phyloP scores from a whole-genome alignment of 2,113 vertebrate genomes.

The Labeo catla region DNA sequence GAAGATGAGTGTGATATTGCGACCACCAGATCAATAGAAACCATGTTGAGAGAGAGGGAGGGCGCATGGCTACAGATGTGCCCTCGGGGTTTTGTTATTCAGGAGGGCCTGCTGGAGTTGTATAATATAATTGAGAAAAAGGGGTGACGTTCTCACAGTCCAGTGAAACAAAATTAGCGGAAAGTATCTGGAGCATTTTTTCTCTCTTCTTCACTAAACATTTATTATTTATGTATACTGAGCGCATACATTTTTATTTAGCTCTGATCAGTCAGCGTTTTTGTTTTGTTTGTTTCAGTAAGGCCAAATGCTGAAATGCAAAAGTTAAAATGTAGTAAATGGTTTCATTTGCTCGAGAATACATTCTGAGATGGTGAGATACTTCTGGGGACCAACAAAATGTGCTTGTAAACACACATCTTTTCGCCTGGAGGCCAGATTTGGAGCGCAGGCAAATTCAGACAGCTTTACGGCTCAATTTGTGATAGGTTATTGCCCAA shows the following conservation, averaged over 20 bases:
- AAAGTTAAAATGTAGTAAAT: constrained; percentile 15
- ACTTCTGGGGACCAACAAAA: background rate
- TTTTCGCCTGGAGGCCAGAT: constrained; percentile 16
- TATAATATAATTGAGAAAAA: constrained; percentile 52
- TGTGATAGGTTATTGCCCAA: constrained; percentile 48
- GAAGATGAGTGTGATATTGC: constrained; percentile 57
- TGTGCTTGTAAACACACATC: constrained; percentile 22
- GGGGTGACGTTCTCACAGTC: constrained; percentile 28
- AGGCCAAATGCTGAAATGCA: background rate
- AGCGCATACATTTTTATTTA: background rate
- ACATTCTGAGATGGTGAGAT: constrained; percentile 9
- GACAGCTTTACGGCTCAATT: constrained; percentile 47
- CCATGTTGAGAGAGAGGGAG: constrained; percentile 51
- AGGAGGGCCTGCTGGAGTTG: constrained; percentile 44
- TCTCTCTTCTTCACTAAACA: background rate
- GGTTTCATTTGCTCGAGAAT: background rate
- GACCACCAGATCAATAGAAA: constrained; percentile 53
- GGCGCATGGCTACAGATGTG: constrained; percentile 37
- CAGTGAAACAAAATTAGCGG: constrained; percentile 16
- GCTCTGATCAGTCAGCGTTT: background rate
- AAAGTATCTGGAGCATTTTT: background rate
- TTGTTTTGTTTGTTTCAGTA: background rate
- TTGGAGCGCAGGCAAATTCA: constrained; percentile 38
- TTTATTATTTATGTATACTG: background rate
- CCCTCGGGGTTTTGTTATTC: constrained; percentile 45